Percentiles rank a stretch among this genome's conserved stretches.
phyloP scores from a whole-genome alignment of 2,113 vertebrate species.

The Coptodon rendalli region DNA sequence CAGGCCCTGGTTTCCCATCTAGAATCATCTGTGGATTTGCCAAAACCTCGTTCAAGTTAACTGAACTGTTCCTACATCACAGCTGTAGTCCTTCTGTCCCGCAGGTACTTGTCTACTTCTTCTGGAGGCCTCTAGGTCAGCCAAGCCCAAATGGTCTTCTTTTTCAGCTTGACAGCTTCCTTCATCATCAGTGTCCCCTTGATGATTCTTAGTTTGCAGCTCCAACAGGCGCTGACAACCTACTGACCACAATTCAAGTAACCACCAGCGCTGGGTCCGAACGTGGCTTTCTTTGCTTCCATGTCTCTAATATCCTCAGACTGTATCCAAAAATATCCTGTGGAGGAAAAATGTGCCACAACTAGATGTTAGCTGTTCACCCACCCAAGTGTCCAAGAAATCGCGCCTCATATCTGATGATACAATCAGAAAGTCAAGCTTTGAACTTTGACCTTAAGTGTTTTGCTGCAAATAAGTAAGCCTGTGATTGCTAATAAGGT shows the following conservation, averaged over 20 bases:
- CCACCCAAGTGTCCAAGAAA: neutral
- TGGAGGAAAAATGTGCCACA: neutral
- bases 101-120: neutral
- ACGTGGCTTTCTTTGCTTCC: neutral
- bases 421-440: neutral
- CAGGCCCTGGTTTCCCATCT: neutral
- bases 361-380: neutral
- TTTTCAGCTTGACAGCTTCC: neutral
- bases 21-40: neutral
- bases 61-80: neutral
- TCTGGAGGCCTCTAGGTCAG: neutral
- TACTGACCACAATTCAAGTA: neutral
- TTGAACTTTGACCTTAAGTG: neutral
- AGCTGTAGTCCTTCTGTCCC: neutral
- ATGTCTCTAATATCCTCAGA: neutral
- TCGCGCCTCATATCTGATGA: neutral
- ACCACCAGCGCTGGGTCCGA: neutral
- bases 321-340: neutral
- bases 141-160: neutral
- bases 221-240: neutral
- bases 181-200: neutral
- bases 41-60: neutral
- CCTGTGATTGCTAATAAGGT: neutral
- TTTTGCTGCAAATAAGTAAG: neutral
- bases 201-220: neutral